Percentiles rank a stretch among this genome's conserved stretches.
Conservation (phyloP, 2,797 vertebrate genomes). For the Lates japonicus region DNA sequence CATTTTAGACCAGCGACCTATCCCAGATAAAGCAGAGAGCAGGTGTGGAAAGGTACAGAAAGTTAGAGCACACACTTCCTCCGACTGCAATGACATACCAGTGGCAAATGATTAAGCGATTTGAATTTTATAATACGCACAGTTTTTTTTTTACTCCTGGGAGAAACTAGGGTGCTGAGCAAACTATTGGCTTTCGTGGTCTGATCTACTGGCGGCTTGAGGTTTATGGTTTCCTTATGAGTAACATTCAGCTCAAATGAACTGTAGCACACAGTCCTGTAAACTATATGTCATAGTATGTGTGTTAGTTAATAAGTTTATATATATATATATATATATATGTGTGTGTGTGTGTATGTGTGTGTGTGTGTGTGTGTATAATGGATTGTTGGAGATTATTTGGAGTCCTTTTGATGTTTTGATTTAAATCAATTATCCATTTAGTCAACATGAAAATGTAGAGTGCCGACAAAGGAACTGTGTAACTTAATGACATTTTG, state of each 20-base stretch:
- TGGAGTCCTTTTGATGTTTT: neutral
- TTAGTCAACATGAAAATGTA: conserved; percentile 1
- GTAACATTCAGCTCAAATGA: conserved; percentile 34
- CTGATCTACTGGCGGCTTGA: conserved; percentile 59
- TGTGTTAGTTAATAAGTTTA: conserved; percentile 1
- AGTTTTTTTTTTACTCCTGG: conserved; percentile 46
- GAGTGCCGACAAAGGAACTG: conserved; percentile 16
- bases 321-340: no score
- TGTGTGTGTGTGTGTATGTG: no score
- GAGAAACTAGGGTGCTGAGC: conserved; percentile 53
- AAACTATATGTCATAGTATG: conserved; percentile 22
- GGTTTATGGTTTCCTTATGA: conserved; percentile 61
- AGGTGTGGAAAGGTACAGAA: conserved; percentile 14
- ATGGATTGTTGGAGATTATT: neutral
- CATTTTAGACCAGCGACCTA: conserved; percentile 8
- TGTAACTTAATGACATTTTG: conserved; percentile 11
- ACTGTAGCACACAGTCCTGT: conserved; percentile 30
- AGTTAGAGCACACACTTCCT: conserved; percentile 23
- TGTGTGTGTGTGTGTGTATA: no score
- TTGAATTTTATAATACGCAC: conserved; percentile 66
- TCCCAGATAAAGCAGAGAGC: conserved; percentile 22
- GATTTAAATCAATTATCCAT: neutral
- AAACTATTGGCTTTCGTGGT: conserved; percentile 62
- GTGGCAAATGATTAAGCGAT: conserved; percentile 76
- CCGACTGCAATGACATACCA: conserved; percentile 33